phyloP scores from a whole-genome alignment of 2,113 vertebrate genomes.

The Deroptyus accipitrinus region DNA sequence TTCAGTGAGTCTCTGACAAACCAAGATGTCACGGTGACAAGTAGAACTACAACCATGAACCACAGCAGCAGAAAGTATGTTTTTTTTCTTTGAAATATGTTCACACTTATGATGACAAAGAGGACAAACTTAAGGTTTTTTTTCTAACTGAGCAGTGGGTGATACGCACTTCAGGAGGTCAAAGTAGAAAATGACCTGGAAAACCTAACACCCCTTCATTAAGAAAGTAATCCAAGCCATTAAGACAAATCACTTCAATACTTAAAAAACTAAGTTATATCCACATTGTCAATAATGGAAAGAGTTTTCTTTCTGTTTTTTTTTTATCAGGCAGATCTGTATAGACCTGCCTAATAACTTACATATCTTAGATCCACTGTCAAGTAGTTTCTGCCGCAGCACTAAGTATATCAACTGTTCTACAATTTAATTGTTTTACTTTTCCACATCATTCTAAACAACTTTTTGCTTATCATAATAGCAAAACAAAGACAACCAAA shows the following conservation, averaged over 20 bases:
- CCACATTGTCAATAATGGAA: neutral
- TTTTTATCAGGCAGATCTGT: neutral
- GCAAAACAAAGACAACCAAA: neutral
- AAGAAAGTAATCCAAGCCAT: neutral
- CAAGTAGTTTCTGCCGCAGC: neutral
- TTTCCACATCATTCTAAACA: neutral
- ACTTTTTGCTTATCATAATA: neutral
- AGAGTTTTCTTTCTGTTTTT: neutral
- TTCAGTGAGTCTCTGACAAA: neutral
- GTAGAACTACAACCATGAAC: neutral
- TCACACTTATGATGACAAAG: neutral
- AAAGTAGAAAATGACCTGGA: neutral
- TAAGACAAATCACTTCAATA: neutral
- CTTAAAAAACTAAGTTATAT: neutral
- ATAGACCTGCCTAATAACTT: neutral
- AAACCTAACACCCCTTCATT: neutral
- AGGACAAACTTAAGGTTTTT: neutral
- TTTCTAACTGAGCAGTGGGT: neutral
- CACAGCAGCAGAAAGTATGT: neutral
- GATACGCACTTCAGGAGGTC: neutral
- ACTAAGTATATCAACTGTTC: accelerated
- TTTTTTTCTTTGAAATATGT: neutral
- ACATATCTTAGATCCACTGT: neutral
- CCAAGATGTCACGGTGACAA: neutral
- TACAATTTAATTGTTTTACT: neutral